These are phyloP conservation scores for Siphamia tubifer DNA, from an alignment of 2,113 vertebrate species.

Conservation along the genomic window DNA sequence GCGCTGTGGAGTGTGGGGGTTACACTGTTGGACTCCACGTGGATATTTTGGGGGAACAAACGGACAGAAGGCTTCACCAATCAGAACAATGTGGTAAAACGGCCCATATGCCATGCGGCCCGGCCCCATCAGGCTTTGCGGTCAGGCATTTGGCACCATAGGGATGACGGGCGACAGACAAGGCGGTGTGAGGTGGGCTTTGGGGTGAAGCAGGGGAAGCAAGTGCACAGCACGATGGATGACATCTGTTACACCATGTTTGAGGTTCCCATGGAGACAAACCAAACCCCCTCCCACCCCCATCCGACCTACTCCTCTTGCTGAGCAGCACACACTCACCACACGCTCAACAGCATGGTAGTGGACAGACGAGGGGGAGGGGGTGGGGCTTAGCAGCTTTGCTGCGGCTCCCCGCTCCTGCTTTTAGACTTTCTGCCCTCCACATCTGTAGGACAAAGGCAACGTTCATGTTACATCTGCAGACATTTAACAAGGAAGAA, in stretches of 20 bases:
- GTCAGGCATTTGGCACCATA: slow-evolving; percentile 38
- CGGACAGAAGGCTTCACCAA: slow-evolving; percentile 9
- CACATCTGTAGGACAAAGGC: slow-evolving; percentile 99
- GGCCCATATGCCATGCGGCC: slow-evolving; percentile 58
- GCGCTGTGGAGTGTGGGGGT: slow-evolving; percentile 18
- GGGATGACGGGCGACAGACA: slow-evolving; percentile 18
- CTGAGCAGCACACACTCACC: slow-evolving; percentile 87
- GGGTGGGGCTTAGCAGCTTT: slow-evolving; percentile 90
- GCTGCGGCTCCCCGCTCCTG: slow-evolving; percentile 92
- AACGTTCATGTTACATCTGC: slow-evolving; percentile 84
- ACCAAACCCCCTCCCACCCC: background rate
- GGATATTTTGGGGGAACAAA: slow-evolving; percentile 2
- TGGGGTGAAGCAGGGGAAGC: slow-evolving; percentile 31
- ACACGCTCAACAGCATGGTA: slow-evolving; percentile 89
- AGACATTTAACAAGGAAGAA: slow-evolving; percentile 9
- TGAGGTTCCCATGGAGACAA: slow-evolving; percentile 68
- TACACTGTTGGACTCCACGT: background rate
- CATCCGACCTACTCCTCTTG: slow-evolving; percentile 65
- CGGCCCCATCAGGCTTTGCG: slow-evolving; percentile 34
- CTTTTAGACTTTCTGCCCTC: slow-evolving; percentile 98
- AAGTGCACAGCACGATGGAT: slow-evolving; percentile 61
- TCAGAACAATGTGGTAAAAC: slow-evolving; percentile 4
- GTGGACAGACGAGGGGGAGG: slow-evolving; percentile 70
- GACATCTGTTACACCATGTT: slow-evolving; percentile 74
- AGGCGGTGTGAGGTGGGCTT: slow-evolving; percentile 6